Evolutionary conservation across 2,113 vertebrate species (phyloP), one percentile per base, ranked within the genome.

Genomic region (Zootoca vivipara): DNA sequence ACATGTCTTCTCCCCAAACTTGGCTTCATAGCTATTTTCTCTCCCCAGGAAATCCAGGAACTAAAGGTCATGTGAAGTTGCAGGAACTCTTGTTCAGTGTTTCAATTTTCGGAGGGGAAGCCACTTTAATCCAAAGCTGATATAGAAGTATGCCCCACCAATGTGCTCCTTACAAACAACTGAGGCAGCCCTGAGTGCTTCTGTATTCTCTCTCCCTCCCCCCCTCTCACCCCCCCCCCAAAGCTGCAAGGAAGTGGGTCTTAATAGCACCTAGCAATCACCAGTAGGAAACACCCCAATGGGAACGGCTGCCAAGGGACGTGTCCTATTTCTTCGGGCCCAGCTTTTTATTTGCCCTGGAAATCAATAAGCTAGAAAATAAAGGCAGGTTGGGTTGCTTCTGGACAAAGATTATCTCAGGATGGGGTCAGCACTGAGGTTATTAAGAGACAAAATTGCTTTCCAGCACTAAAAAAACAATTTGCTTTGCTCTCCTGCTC

Each of bases 291-390:
- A 69, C 24, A 26, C 67, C 7, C 20, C 20, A 82, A 72, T 5
- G n/a, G 35, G 12, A n/a, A 1, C 8, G 35, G 65, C 42, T 83
- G 67, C 52, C 70, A 9, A 65, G 40, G 83, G 70, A 92, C 56
- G 20, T 84, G 67, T 77, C 67, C 58, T 0, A 0, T 93, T 90
- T 90, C 78, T 70, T 52, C 8, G 85, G 82, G 22, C 67, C 87
- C 78, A 79, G 82, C 89, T 64, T 73, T 88, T 70, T 72, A 56
- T 46, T 62, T 35, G 89, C 62, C 73, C 64, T 18, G 3, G 24
- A 72, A 93, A 92, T 89, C 88, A 87, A 85, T 91, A 88, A 87
- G 30, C 70, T 72, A n/a, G 73, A 72, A 62, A 87, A 88, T 13
- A 93, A 91, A 18, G 26, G 85, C 70, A 80, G 80, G n/a, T 64